These are phyloP conservation scores for Zosterops borbonicus DNA, from an alignment of 2,113 vertebrate genomes.

Conservation along the genomic window DNA sequence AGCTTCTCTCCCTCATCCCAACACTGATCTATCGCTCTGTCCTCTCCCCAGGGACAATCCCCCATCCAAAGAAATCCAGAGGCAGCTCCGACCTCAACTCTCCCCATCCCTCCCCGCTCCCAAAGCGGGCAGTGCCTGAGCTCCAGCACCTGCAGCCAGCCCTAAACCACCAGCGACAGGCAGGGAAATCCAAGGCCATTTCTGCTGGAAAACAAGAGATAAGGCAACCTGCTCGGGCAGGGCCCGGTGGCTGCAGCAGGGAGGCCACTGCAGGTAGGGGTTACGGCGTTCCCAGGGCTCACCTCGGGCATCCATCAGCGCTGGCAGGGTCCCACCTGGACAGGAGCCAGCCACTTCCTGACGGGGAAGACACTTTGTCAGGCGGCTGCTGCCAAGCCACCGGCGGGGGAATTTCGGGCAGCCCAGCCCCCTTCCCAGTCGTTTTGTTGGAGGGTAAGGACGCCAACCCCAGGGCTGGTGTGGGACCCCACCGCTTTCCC, in stretches of 20 bases:
- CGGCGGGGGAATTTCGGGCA: neutral
- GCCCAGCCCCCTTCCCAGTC: neutral
- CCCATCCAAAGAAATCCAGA: accelerated
- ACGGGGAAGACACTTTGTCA: constrained; percentile 4
- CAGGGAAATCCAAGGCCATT: neutral
- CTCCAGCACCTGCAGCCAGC: neutral
- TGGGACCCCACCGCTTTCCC: accelerated
- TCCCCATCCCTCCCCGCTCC: neutral
- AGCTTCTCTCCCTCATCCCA: neutral
- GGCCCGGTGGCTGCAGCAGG: accelerated
- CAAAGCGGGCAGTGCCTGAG: neutral
- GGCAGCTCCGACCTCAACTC: neutral
- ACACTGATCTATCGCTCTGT: accelerated
- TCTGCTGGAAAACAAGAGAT: neutral
- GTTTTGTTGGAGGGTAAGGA: neutral
- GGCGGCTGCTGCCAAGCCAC: neutral
- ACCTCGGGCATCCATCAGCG: neutral
- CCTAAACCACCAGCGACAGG: accelerated
- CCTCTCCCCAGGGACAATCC: neutral
- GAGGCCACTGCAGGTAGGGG: neutral
- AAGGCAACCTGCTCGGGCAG: neutral
- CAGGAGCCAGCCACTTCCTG: neutral
- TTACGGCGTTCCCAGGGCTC: constrained; percentile 11
- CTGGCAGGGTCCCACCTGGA: constrained; percentile 43
- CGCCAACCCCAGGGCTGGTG: accelerated